Conservation (phyloP, 2,888 invertebrate species). For the Cecidostiba fungosa region DNA sequence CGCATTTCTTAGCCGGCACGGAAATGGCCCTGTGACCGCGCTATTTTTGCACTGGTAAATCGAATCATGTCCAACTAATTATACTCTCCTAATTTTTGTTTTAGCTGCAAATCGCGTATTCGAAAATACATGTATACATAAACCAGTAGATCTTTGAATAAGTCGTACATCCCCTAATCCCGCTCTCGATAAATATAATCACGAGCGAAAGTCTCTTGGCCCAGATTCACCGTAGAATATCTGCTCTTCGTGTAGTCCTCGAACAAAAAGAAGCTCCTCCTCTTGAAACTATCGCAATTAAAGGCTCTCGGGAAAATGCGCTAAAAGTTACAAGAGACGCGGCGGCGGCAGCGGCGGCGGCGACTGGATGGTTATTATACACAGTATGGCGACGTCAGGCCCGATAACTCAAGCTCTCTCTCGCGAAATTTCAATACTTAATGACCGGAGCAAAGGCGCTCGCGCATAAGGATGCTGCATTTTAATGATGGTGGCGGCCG, state of each 20-base stretch:
- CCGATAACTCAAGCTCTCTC: constrained; percentile 9
- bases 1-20: constrained; percentile 29
- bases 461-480: constrained; percentile 56
- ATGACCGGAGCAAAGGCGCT: constrained; percentile 34
- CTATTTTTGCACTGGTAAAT: background rate
- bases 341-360: background rate
- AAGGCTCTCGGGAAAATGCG: background rate
- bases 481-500: constrained; percentile 60
- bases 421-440: constrained; percentile 59
- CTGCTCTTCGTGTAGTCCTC: constrained; percentile 18
- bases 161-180: too few relatives aligned
- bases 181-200: too few relatives aligned
- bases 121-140: too few relatives aligned
- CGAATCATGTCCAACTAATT: too few relatives aligned
- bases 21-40: background rate
- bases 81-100: too few relatives aligned
- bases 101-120: too few relatives aligned
- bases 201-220: background rate
- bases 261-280: background rate
- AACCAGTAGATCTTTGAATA: too few relatives aligned
- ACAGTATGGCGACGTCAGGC: background rate
- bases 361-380: background rate
- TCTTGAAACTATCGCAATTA: constrained; percentile 49
- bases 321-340: constrained; percentile 36
- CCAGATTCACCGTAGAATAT: background rate